Evolutionary conservation across 2,888 invertebrate species (phyloP).

Genomic region (Operophtera brumata): DNA sequence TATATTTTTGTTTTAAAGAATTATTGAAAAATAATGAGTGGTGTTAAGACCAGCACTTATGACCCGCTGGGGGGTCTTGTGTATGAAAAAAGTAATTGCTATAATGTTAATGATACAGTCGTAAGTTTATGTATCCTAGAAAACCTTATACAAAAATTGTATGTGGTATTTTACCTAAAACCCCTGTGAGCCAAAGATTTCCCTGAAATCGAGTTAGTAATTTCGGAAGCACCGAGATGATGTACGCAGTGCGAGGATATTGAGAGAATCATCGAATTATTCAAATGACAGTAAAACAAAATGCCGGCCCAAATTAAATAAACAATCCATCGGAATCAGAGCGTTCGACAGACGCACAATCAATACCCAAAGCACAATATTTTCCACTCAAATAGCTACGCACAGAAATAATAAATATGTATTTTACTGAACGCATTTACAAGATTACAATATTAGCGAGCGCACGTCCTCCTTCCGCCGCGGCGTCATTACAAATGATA

Average conservation of each 20-base stretch:
- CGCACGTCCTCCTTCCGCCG: slow-evolving; percentile 62
- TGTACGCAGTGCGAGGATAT: slow-evolving; percentile 23
- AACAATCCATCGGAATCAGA: slow-evolving; percentile 35
- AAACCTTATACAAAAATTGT: neutral
- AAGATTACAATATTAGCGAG: slow-evolving; percentile 78
- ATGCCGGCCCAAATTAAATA: slow-evolving; percentile 39
- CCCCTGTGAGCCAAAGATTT: slow-evolving; percentile 4
- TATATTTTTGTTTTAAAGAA: neutral
- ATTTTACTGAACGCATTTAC: slow-evolving; percentile 73
- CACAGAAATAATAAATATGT: slow-evolving; percentile 71
- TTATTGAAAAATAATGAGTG: no score
- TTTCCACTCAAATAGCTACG: slow-evolving; percentile 67
- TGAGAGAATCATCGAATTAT: slow-evolving; percentile 30
- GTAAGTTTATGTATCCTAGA: no score
- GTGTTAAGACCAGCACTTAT: no score
- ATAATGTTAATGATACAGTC: no score
- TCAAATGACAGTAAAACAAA: slow-evolving; percentile 27
- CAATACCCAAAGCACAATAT: slow-evolving; percentile 66
- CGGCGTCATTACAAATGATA: slow-evolving; percentile 78
- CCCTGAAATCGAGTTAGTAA: slow-evolving; percentile 13
- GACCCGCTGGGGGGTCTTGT: no score
- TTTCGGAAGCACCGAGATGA: slow-evolving; percentile 15
- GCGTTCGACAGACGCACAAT: slow-evolving; percentile 54
- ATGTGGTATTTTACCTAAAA: neutral
- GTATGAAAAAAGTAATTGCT: no score